A percentile compares a stretch with the other conserved stretches of the same genome.
These are phyloP conservation scores for Leptodactylus fuscus DNA, from an alignment of 2,113 vertebrate genomes.

Conservation along the genomic window DNA sequence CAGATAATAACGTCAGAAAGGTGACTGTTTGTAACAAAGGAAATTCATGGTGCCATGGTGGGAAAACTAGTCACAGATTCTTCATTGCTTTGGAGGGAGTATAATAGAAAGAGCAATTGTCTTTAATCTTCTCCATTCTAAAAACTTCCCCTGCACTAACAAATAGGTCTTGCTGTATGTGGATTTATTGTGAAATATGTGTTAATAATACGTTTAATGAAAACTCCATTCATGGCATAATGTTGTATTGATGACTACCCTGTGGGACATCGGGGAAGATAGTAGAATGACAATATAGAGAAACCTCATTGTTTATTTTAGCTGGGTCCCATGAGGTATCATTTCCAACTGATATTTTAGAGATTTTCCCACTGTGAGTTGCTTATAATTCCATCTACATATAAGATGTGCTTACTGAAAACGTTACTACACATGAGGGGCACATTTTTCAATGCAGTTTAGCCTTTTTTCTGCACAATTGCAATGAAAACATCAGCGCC, in stretches of 20 bases:
- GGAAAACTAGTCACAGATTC: neutral
- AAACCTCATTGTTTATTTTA: neutral
- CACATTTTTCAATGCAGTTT: neutral
- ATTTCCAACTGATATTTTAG: neutral
- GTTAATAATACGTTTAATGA: neutral
- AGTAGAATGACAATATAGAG: neutral
- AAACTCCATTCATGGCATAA: neutral
- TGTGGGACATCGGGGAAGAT: neutral
- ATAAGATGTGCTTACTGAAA: neutral
- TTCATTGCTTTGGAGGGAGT: neutral
- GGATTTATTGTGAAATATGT: neutral
- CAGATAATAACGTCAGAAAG: neutral
- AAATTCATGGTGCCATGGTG: neutral
- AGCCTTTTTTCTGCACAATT: neutral
- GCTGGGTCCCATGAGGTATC: neutral
- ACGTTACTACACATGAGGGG: neutral
- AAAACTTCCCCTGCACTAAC: neutral
- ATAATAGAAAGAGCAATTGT: slow-evolving; percentile 6
- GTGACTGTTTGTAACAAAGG: neutral
- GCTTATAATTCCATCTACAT: neutral
- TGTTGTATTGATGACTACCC: neutral
- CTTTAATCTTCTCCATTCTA: slow-evolving; percentile 8
- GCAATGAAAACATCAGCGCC: no score
- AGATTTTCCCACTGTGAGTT: neutral
- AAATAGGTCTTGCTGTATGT: neutral